Base-by-base conservation (phyloP, 2,113 vertebrate genomes). In the Melanocharis versteri region DNA sequence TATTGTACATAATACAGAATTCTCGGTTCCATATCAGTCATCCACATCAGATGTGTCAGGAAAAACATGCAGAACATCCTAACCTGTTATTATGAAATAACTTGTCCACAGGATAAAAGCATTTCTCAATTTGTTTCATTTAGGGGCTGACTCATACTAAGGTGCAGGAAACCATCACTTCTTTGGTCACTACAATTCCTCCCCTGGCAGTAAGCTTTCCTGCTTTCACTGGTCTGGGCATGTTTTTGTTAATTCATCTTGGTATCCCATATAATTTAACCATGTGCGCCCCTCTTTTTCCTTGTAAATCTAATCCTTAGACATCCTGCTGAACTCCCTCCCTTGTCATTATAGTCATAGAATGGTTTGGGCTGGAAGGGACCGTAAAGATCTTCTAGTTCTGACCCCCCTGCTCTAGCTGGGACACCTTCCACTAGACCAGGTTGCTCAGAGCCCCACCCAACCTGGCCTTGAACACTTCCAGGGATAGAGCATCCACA, bases 241-340 rank as follows among this genome's bases (percentile, higher is more conserved):
- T 1, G 9, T 22, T 78, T 92, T 40, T 48, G 17, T 65, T 65
- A 72, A 69, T 57, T 76, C 23, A 48, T 28, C 37, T 76, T 44
- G 15, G 39, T 60, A 90, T 56, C 24, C 33, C n/a, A 31, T 6
- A 33, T 22, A 82, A 66, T 85, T 83, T 48, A 89, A 81, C 58
- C 1, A 1, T 0, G 3, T 11, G 26, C 3, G 0, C 10, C 39
- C 9, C 28, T 83, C n/a, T 70, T 94, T 50, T 54, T 39, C 23
- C 47, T 23, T 66, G n/a, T 61, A 86, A 76, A 77, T 48, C 17
- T 37, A 83, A 91, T 66, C 27, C 42, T 83, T 35, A 54, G 23
- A 65, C 22, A 66, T 53, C 53, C 47, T 54, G 24, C 48, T 73
- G 58, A 91, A 66, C 13, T 54, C 13, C 13, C 5, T 48, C 8